phyloP scores from a whole-genome alignment of 1,140 invertebrate genomes.

The Cotesia vestalis region DNA sequence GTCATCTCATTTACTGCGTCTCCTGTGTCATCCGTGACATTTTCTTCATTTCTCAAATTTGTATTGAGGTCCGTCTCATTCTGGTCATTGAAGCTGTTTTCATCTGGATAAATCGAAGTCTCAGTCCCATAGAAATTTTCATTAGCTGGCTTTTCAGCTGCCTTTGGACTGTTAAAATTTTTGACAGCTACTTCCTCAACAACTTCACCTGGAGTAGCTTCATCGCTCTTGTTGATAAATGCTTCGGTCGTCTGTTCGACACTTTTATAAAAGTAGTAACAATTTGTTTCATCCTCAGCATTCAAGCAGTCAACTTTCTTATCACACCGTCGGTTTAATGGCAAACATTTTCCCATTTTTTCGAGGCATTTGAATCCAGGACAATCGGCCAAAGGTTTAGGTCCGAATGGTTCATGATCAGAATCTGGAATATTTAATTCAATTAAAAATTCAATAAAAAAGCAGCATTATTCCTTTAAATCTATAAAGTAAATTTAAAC shows the following conservation, averaged over 20 bases:
- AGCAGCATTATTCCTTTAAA: neutral
- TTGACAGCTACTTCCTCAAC: too few species aligned
- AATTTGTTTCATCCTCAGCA: constrained; percentile 80
- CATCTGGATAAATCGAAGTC: too few species aligned
- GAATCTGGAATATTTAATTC: neutral
- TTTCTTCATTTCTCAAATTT: too few species aligned
- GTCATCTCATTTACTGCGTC: too few species aligned
- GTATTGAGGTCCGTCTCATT: too few species aligned
- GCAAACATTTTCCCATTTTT: constrained; percentile 73
- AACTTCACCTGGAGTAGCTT: neutral
- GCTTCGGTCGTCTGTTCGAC: neutral
- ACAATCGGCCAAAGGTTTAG: constrained; percentile 71
- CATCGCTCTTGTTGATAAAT: neutral
- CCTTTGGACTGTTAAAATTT: too few species aligned
- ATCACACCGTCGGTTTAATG: constrained; percentile 73
- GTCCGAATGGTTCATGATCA: constrained; percentile 23
- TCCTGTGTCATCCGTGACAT: too few species aligned
- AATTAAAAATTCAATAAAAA: neutral
- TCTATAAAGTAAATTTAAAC: neutral
- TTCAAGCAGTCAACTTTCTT: constrained; percentile 77
- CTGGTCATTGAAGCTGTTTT: too few species aligned
- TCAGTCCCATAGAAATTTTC: too few species aligned
- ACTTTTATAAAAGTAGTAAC: constrained; percentile 46
- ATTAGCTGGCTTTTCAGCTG: too few species aligned
- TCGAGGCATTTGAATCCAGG: constrained; percentile 75